Base-by-base conservation (phyloP, 2,113 vertebrate genomes). In the Marmota flaviventris region DNA sequence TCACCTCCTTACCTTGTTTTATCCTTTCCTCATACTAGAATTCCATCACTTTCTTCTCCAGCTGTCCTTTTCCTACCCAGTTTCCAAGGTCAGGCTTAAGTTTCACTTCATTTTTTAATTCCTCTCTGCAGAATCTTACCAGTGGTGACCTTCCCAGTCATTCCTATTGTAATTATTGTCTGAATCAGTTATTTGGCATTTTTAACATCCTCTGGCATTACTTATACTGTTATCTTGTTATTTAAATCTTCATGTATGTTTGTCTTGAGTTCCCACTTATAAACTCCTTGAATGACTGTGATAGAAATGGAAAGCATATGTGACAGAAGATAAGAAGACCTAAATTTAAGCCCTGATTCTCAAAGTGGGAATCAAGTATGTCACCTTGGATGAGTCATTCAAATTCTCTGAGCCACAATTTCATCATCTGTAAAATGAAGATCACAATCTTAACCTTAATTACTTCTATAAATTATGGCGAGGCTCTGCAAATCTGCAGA, bases 401-500 rank as follows among this genome's bases (percentile, higher is more conserved):
- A 85, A 65, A 95, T 45, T 75, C 39, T 93, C 61, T 89, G 79
- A 93, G 75, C 65, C 45, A 90, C 42, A 93, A 34, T 96, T 90
- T 97, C 90, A 97, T 89, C 58, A 97, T 86, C 42, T 93, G 5
- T 96, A 93, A 95, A 97, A 87, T 48, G 34, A 96, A 45, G 70
- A 93, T 93, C 24, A 83, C 93, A 81, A 96, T 90, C 37, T 96
- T 75, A 96, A 27, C 75, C 58, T 93, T 89, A 70, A 83, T 56
- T 56, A 95, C 51, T 86, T 87, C 45, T 96, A 91, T 56, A 96
- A 69, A 83, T 63, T 89, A 42, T 89, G 72, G 48, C 45, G 22
- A 95, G 13, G 18, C 51, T 91, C 56, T 97, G 63, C 39, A 90
- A 95, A 92, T 92, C n/a, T 93, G 81, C 27, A 85, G 51, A 85